Base-by-base conservation (phyloP, 2,888 invertebrate genomes). In the Drosophila prostipennis region DNA sequence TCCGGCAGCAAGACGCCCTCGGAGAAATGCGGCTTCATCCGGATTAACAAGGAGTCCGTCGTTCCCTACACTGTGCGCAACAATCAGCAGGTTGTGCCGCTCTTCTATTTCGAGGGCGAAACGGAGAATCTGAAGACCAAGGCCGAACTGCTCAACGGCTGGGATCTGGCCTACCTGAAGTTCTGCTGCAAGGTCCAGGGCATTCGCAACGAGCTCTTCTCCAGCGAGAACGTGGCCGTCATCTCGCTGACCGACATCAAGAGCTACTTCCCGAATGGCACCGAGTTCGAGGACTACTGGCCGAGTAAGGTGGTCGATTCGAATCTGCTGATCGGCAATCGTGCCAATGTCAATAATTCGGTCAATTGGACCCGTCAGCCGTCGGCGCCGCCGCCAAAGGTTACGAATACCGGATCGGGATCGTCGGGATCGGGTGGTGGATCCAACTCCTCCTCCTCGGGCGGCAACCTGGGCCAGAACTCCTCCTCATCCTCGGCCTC, bases 121-220 rank as follows among this genome's bases (percentile, higher is more conserved):
- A 97, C 97, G n/a, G 97, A 97, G 91, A 97, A 96, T 93, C 93
- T 98, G 36, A 96, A 96, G 91, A 94, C 96, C 72, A 96, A 97
- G 90, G 96, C 97, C 2, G 96, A 97, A 88, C 95, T 96, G 91
- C 92, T 98, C 39, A 96, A 96, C 89, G 97, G 97, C 69, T 98
- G 98, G 98, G 97, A 98, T 92, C 92, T 98, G 78, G 96, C 97
- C 0, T 98, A 98, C 92, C 93, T 98, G 76, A 98, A 98, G 92
- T 97, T 98, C 92, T 98, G 98, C 92, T 98, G 98, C 92, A 98
- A 97, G 93, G 97, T 98, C 77, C 97, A 97, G 92, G 97, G 97
- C 55, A 97, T 98, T 80, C 93, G 97, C 76, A 97, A 97, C 90
- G 97, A 98, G 93, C 92, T 98, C 68, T 97, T 98, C 92, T 96